Conservation (phyloP, 2,888 invertebrate species). For the Nudaria mundana region DNA sequence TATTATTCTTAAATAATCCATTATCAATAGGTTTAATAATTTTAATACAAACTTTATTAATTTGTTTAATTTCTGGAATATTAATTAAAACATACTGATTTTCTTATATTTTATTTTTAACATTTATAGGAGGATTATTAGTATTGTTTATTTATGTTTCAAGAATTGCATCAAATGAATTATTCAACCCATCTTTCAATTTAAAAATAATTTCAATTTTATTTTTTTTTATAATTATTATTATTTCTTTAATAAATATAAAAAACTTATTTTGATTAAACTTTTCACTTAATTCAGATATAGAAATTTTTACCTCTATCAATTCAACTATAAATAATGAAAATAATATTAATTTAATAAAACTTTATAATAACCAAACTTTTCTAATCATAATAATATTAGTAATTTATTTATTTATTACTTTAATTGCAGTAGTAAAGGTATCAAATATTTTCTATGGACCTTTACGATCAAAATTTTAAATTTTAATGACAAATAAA, state of each 20-base stretch:
- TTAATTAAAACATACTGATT: conserved; percentile 79
- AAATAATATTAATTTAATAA: conserved; percentile 71
- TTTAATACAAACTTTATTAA: conserved; percentile 75
- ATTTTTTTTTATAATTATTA: conserved; percentile 24
- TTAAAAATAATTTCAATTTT: conserved; percentile 37
- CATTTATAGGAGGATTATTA: conserved; percentile 83
- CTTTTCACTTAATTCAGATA: conserved; percentile 47
- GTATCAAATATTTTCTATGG: conserved; percentile 80
- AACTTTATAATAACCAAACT: conserved; percentile 77
- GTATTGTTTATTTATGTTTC: conserved; percentile 84
- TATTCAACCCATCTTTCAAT: conserved; percentile 61
- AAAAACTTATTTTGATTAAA: conserved; percentile 55
- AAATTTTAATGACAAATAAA: conserved; percentile 18
- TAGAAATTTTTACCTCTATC: conserved; percentile 34
- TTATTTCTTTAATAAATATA: conserved; percentile 38
- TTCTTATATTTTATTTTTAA: conserved; percentile 82
- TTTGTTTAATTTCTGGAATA: conserved; percentile 68
- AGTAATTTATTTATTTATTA: conserved; percentile 82
- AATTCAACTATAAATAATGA: conserved; percentile 48
- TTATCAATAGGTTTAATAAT: conserved; percentile 78
- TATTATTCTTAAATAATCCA: conserved; percentile 67
- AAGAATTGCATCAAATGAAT: conserved; percentile 83
- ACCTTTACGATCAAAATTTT: conserved; percentile 64
- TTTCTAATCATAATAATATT: conserved; percentile 73
- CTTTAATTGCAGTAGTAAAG: conserved; percentile 81